Conservation (phyloP, 2,888 invertebrate genomes). For the Synergus gifuensis region DNA sequence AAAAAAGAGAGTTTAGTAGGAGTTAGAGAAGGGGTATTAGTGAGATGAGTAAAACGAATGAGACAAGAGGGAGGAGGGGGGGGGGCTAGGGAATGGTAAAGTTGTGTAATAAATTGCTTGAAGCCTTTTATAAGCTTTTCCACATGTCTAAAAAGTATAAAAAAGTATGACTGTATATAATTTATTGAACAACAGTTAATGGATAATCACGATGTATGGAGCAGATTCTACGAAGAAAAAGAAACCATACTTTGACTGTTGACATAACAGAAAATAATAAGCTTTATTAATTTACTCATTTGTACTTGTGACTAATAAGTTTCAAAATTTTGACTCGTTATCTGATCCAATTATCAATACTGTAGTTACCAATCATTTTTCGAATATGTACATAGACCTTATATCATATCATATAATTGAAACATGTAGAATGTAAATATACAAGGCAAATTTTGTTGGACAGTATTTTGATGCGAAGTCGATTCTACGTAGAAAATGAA, state of each 20-base stretch:
- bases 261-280: constrained; percentile 2
- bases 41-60: no score
- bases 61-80: no score
- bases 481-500: not conserved
- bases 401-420: not conserved
- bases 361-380: not conserved
- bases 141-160: not conserved
- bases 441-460: not conserved
- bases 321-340: not conserved
- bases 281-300: not conserved
- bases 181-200: no score
- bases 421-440: not conserved
- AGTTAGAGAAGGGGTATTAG: no score
- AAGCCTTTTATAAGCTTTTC: no score
- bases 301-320: not conserved
- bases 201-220: not conserved
- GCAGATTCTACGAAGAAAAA: constrained; percentile 1
- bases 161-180: not conserved
- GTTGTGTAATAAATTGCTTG: no score
- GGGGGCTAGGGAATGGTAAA: no score
- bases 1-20: no score
- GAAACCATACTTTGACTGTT: constrained; percentile 2
- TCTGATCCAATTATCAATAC: not conserved
- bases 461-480: not conserved
- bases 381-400: not conserved